Base-by-base conservation (phyloP, 2,113 vertebrate genomes). In the Cottus gobio region DNA sequence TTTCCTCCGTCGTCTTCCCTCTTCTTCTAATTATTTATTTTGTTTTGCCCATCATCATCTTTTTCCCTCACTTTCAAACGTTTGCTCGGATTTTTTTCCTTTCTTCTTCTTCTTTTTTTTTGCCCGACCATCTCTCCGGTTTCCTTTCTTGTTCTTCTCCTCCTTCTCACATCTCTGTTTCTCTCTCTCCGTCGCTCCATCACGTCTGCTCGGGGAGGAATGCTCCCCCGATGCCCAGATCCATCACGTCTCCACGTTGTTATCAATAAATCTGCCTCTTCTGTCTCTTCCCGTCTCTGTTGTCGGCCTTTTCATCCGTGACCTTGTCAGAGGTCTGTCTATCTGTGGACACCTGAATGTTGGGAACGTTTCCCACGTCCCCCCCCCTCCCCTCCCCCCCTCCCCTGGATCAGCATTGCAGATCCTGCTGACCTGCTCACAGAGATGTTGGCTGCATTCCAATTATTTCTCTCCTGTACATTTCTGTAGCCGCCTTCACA, bases 231-330 rank as follows among this genome's bases (percentile, higher is more conserved):
- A 46, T 85, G 67, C 75, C 70, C 85, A 89, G 88, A 90, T 91
- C 82, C 82, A 86, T 86, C 81, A 58, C 63, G 30, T 87, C 85
- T 78, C 83, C 82, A 77, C 76, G 69, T 46, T 87, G 74, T 89
- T 87, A 74, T 85, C 85, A 89, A 89, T 92, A 93, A 94, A 93
- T 93, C 84, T 85, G 48, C 74, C 73, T 54, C 50, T 46, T 83
- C 80, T 70, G 42, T 73, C 80, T 85, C 79, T 61, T 71, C 75
- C 66, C 60, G 52, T 77, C 57, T 91, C 73, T 76, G 75, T 77
- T 86, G 57, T 85, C 72, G 42, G 36, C 30, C 42, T 77, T 89
- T 85, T 89, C 69, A 86, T 86, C 67, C 77, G 20, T 75, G 79
- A 82, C 71, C 80, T 56, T 48, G 48, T 86, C 72, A 69, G 67